Evolutionary conservation across 2,113 vertebrate genomes (phyloP), one percentile per base, ranked within the genome.

Genomic region (Platanista minor): DNA sequence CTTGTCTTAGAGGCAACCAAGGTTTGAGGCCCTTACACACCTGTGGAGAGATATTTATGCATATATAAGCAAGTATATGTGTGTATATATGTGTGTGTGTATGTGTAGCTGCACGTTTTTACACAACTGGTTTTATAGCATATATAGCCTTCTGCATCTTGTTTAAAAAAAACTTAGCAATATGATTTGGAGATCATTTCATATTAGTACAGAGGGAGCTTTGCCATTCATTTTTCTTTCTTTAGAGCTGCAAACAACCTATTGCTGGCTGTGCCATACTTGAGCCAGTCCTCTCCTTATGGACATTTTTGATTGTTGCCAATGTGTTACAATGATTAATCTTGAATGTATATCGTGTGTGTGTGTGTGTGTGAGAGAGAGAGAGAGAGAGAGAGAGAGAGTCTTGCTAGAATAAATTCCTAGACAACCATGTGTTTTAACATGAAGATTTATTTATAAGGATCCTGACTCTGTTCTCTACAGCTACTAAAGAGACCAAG

Each of bases 141-240:
- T 43, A 46, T 11, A 12, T 12, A 62, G 12, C 12, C 4, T 87
- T 93, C 31, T 83, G 8, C 20, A 41, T 8, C 9, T 91, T 78
- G 52, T 86, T 87, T 67, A 2, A 10, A 61, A 75, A 54, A 71
- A 74, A 69, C 31, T 94, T 69, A 52, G 17, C 12, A 54, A n/a
- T 57, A 57, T 88, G 77, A 91, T 61, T 81, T 85, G 57, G 39
- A 88, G 52, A 74, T 92, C 8, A 85, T 94, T 95, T 91, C 27
- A 17, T 81, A 23, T 75, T 57, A 69, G 59, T 49, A 64, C 18
- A 84, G 46, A 89, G n/a, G 86, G 54, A 82, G 39, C 27, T 39
- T 89, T 80, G 18, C n/a, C 20, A 49, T 81, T 78, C 33, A 18
- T 5, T 94, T 85, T 74, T 59, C 49, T 52, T 88, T 78, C 87